phyloP scores from a whole-genome alignment of 2,797 vertebrate genomes.

The Xerus rutilus region DNA sequence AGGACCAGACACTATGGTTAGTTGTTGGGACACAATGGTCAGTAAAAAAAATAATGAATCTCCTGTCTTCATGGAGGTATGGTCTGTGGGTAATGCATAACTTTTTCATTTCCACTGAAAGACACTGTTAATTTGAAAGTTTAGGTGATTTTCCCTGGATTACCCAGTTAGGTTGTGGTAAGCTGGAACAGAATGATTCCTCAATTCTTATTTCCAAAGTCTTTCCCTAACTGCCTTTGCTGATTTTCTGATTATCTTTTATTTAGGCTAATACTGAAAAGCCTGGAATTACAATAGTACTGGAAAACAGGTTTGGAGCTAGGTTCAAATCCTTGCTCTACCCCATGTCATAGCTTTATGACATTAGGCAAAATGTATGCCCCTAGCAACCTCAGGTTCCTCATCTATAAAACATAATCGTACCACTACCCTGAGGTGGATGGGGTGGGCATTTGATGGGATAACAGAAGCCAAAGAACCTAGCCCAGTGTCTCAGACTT shows the following conservation, averaged over 20 bases:
- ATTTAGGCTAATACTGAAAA: conserved; percentile 30
- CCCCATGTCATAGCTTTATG: not conserved
- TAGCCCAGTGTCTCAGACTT: not conserved
- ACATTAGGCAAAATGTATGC: not conserved
- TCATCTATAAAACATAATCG: not conserved
- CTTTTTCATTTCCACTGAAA: conserved; percentile 26
- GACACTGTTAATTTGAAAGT: not conserved
- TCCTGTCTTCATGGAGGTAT: not conserved
- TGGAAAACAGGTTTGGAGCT: not conserved
- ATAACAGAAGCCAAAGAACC: not conserved
- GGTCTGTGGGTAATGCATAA: not conserved
- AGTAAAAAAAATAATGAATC: not conserved
- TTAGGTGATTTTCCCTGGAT: not conserved
- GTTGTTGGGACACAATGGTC: not conserved
- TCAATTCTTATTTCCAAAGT: not conserved
- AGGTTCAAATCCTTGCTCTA: not conserved
- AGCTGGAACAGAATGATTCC: not conserved
- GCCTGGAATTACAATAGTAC: not conserved
- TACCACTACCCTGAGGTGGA: not conserved
- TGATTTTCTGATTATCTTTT: not conserved
- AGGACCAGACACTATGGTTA: not conserved
- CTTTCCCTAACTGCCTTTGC: not conserved
- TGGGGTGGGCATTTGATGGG: not conserved
- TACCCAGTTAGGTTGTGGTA: not conserved
- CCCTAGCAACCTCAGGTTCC: not conserved